phyloP scores from a whole-genome alignment of 2,113 vertebrate species.

The Rhodinocichla rosea region DNA sequence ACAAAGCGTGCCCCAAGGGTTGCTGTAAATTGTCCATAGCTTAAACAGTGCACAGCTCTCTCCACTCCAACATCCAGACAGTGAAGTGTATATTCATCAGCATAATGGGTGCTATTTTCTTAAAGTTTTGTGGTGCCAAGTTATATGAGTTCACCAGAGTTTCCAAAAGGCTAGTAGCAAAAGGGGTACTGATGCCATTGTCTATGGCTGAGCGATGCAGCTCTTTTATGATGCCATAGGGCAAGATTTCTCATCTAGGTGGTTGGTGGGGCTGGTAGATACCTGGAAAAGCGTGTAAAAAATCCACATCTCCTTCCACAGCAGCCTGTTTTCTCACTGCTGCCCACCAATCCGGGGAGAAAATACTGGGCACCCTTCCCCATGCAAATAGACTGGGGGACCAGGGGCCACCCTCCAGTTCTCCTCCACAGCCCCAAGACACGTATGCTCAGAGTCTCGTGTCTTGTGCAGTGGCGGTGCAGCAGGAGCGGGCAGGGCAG shows the following conservation, averaged over 20 bases:
- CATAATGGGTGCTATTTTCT: background rate
- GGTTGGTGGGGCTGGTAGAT: too few relatives aligned
- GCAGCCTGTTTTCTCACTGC: background rate
- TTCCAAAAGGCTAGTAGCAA: background rate
- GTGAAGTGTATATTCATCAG: background rate
- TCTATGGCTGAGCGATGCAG: rapidly evolving
- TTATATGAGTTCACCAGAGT: background rate
- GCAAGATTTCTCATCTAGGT: background rate
- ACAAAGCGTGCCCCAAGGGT: background rate
- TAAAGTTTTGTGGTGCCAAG: background rate
- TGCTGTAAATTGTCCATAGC: background rate
- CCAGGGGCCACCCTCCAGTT: background rate
- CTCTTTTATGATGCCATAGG: too few relatives aligned
- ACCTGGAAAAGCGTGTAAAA: too few relatives aligned
- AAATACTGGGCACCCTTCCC: background rate
- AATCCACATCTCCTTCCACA: background rate
- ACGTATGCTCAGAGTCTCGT: background rate
- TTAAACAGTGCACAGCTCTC: background rate
- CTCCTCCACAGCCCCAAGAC: background rate
- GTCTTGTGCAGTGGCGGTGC: rapidly evolving
- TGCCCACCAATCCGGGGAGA: too few relatives aligned
- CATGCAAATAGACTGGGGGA: background rate
- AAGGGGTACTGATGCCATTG: background rate
- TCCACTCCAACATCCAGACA: background rate
- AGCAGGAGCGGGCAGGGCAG: background rate